Base-by-base conservation (phyloP, 1,140 invertebrate genomes). In the Choristoneura fumiferana region DNA sequence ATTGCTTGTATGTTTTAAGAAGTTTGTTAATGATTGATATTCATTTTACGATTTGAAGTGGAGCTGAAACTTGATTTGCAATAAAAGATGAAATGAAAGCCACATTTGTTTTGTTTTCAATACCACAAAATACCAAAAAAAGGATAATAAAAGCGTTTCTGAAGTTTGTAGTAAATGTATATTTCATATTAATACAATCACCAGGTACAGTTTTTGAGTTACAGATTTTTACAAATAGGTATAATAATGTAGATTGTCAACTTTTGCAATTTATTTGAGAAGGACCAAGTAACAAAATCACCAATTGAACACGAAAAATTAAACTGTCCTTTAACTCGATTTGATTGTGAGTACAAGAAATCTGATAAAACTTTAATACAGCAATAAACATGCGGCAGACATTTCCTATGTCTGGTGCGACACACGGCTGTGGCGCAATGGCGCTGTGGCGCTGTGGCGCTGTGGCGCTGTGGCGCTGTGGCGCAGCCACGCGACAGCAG, bases 131-230 rank as follows among this genome's bases (percentile, higher is more conserved):
- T 29, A 45, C 12, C 18, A 22, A 49, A 49, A 49, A 15, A 8
- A 62, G n/a, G n/a, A n/a, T 37, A 80, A 78, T 78, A 49, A 78
- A 83, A 78, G 69, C 68, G 58, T 58, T 72, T 73, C 81, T 73
- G 74, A 86, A 88, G 84, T 87, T 87, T 85, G 79, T 87, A 83
- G 82, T 87, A 87, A 87, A 87, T 79, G 79, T 86, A 88, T 86
- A 88, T 88, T 87, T 56, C 70, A 73, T 84, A 80, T 84, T 71
- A 79, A 84, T 84, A 85, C 82, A 86, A 86, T 86, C 80, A 84
- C 78, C 85, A 88, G 85, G 85, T 88, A 88, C 85, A 83, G 81
- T 78, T 84, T 81, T 80, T 76, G 76, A 84, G 79, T 82, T 78
- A 81, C 70, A 78, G 71, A 76, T 81, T 81, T 70, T 67, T 83